phyloP scores from a whole-genome alignment of 2,888 invertebrate species.

The Rhabditoides inermis region DNA sequence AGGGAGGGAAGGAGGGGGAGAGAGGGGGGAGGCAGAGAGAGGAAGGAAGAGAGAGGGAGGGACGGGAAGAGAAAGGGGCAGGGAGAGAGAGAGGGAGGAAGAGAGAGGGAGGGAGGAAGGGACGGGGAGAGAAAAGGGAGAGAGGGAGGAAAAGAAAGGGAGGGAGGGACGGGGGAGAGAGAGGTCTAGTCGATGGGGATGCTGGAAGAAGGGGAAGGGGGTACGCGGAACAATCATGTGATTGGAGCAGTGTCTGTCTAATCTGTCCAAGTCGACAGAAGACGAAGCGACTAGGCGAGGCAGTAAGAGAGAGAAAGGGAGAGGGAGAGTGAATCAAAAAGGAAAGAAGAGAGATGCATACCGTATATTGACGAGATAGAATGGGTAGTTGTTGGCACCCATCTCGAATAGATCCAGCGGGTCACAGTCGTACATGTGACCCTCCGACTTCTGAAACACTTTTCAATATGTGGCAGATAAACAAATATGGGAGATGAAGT shows the following conservation, averaged over 20 bases:
- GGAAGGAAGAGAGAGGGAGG: background rate
- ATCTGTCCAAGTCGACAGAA: no score
- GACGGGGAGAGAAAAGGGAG: background rate
- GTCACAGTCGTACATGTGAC: constrained; percentile 76
- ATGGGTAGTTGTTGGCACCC: constrained; percentile 86
- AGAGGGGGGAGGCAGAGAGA: background rate
- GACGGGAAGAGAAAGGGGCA: background rate
- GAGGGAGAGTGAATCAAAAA: no score
- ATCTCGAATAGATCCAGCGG: constrained; percentile 91
- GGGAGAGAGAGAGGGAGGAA: background rate
- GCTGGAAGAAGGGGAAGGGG: no score
- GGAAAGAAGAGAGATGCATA: no score
- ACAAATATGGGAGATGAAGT: no score
- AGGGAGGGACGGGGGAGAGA: background rate
- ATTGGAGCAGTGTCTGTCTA: no score
- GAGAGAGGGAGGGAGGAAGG: background rate
- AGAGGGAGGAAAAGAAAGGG: background rate
- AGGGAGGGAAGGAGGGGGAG: background rate
- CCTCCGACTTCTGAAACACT: constrained; percentile 52
- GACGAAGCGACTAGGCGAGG: no score
- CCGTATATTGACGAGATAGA: constrained; percentile 85
- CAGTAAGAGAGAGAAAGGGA: no score
- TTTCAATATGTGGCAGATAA: no score
- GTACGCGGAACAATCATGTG: no score
- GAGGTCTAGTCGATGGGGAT: no score